These are phyloP conservation scores for Oncorhynchus kisutch DNA, from an alignment of 2,113 vertebrate species.

Conservation along the genomic window DNA sequence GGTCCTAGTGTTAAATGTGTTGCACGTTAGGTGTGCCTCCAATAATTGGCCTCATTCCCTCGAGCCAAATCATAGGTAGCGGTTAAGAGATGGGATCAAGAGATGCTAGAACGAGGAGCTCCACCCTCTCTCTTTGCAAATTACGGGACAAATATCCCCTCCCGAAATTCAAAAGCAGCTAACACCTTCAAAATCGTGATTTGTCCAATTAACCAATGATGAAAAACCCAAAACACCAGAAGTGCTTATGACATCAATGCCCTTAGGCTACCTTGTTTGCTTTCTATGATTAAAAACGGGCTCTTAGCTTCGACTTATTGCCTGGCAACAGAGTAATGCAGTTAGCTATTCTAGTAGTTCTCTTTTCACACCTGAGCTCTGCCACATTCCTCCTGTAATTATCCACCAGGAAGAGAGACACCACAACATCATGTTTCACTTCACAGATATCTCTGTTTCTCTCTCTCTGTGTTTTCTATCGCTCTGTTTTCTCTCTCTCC, in stretches of 20 bases:
- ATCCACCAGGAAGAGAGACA: neutral
- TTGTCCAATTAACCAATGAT: too few species aligned
- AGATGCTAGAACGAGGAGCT: too few species aligned
- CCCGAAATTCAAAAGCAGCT: neutral
- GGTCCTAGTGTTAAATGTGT: too few species aligned
- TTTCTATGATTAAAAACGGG: neutral
- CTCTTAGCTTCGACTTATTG: slow-evolving; percentile 28
- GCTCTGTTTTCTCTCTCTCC: neutral
- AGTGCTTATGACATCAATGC: neutral
- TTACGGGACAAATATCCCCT: neutral
- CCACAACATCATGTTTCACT: neutral
- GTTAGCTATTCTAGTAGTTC: slow-evolving; percentile 59
- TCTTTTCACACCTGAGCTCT: slow-evolving; percentile 56
- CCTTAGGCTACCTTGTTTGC: neutral
- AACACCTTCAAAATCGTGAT: neutral
- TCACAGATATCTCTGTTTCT: neutral
- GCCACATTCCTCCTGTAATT: slow-evolving; percentile 50
- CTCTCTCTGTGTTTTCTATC: neutral
- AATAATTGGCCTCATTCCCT: too few species aligned
- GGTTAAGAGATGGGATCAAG: too few species aligned
- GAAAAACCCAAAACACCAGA: neutral
- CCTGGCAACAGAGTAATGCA: slow-evolving; percentile 56
- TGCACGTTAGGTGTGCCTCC: too few species aligned
- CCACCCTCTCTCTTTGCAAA: too few species aligned
- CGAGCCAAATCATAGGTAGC: too few species aligned